Base-by-base conservation (phyloP, 2,888 invertebrate species). In the Cataglyphis albicans region DNA sequence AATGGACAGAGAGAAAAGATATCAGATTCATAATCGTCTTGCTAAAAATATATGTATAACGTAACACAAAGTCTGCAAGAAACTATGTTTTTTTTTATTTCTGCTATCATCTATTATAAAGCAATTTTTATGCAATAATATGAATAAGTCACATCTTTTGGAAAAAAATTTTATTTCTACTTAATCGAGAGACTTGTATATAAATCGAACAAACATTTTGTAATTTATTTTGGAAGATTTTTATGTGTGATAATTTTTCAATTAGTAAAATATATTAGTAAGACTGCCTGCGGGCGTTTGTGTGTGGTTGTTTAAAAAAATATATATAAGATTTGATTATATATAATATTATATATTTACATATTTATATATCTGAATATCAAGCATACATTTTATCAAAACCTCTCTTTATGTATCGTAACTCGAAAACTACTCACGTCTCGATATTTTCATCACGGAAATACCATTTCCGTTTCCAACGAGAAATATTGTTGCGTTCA, bases 21-120 rank as follows among this genome's bases (percentile, higher is more conserved):
- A 78, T n/a, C 18, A 78, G 78, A 78, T 78, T 78, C 78, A 44
- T 70, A 78, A 70, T 78, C 44, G 44, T 70, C 59, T 70, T 32
- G 72, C 59, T 78, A 70, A 78, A 78, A 78, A 70, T 78, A 78
- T 21, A 59, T 59, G 21, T 72, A 44, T 32, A 78, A 78, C 78
- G 78, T 78, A 78, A 78, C 44, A n/a, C 32, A 41, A 57, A 70
- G 67, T 70, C 68, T 55, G 52, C 35, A n/a, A 70, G 41, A 44
- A 57, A 32, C 57, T 35, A 6, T 55, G 21, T 59, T 38, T 35
- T 59, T 18, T 70, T 44, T 25, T 78, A 70, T 70, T 6, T 70
- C 3, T 6, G 12, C 10, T 12, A 44, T 72, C 25, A 38, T 59
- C 55, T 72, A 59, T 59, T 78, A 21, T 29, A 41, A 57, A 18